These are phyloP conservation scores for Cephalophus harveyi DNA, from an alignment of 2,113 vertebrate genomes.

Conservation along the genomic window DNA sequence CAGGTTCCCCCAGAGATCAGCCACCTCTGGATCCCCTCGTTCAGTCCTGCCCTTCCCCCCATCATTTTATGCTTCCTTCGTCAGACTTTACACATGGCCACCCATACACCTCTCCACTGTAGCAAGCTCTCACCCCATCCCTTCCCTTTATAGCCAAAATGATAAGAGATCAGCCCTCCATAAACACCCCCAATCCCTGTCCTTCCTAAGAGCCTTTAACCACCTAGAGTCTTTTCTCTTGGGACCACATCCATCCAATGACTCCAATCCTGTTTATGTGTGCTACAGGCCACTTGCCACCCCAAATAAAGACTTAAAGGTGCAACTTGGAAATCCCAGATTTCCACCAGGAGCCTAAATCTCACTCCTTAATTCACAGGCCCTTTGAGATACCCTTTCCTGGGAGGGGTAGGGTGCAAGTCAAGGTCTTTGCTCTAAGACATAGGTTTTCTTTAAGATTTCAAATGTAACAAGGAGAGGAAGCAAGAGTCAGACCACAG, in stretches of 20 bases:
- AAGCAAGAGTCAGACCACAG: not conserved
- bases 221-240: not conserved
- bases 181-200: no score
- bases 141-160: not conserved
- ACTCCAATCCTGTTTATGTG: not conserved
- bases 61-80: not conserved
- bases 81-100: no score
- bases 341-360: not conserved
- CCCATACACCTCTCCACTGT: not conserved
- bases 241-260: not conserved
- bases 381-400: not conserved
- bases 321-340: not conserved
- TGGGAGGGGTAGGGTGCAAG: fast-evolving
- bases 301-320: not conserved
- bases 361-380: not conserved
- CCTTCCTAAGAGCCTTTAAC: not conserved
- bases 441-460: not conserved
- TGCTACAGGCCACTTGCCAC: not conserved
- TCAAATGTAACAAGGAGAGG: not conserved
- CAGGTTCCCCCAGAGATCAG: not conserved
- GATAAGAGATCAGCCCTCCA: not conserved
- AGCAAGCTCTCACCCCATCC: not conserved
- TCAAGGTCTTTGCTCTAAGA: not conserved
- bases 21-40: not conserved
- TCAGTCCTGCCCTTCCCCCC: not conserved